Base-by-base conservation (phyloP, 2,888 invertebrate species). In the Gastrophysa polygoni region DNA sequence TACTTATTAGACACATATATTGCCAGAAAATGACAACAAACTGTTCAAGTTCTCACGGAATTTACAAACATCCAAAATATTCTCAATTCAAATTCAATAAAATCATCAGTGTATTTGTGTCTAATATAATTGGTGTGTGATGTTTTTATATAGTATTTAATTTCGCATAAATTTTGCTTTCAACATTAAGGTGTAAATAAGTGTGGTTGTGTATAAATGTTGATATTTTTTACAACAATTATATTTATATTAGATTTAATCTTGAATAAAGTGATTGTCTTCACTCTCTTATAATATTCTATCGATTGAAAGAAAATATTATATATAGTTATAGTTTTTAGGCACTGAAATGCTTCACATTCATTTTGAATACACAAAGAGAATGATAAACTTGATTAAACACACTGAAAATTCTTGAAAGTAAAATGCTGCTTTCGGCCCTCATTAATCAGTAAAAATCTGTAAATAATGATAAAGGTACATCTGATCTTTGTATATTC, bases 331-430 rank as follows among this genome's bases (percentile, higher is more conserved):
- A 52, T 52, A 52, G 48, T 57, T 57, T 67, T 66, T 62, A 72
- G 71, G 75, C 75, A 75, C 76, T 75, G 76, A 75, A 77, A 75
- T 77, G 76, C 75, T 77, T 77, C 76, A 75, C 47, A 57, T 57
- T 63, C 58, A 56, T 55, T 34, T 28, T 43, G 47, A 61, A 60
- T 64, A 47, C 48, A 48, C 29, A 55, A 58, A 57, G 54, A 32
- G n/a, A n/a, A n/a, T n/a, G 17, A 52, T 10, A 20, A 47, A 56
- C 24, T 24, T 58, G 14, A 11, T 18, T 14, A 50, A 24, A 7
- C 28, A n/a, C 50, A 4, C 11, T 50, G 2, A 21, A 4, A 18
- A n/a, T 50, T 6, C 16, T n/a, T n/a, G n/a, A n/a, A n/a, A n/a
- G n/a, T n/a, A n/a, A n/a, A n/a, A 44, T 6, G 16, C 16, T 38